Conservation (phyloP, 2,113 vertebrate species). For the Cathartes aura region DNA sequence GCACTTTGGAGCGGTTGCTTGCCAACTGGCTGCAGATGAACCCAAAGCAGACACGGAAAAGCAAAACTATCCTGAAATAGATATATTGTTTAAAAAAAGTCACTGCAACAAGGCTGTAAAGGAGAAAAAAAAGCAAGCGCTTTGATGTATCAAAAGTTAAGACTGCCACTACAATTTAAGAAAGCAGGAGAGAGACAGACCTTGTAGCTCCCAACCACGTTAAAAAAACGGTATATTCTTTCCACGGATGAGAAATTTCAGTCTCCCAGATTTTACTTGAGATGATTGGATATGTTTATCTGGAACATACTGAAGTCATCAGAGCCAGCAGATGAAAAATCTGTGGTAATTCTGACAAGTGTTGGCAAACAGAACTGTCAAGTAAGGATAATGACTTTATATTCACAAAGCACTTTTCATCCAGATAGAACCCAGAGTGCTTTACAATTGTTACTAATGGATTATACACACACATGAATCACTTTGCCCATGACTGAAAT, state of each 20-base stretch:
- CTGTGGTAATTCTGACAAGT: constrained; percentile 53
- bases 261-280: not conserved
- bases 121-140: not conserved
- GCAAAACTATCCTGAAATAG: not conserved
- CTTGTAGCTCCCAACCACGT: not conserved
- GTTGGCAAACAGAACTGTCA: constrained; percentile 30
- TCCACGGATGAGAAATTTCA: not conserved
- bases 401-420: constrained; percentile 6
- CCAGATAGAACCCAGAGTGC: not conserved
- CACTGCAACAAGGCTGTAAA: not conserved
- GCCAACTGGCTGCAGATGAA: constrained; percentile 47
- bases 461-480: constrained; percentile 61
- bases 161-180: not conserved
- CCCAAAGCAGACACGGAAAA: not conserved
- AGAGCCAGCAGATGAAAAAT: constrained; percentile 51
- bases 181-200: constrained; percentile 21
- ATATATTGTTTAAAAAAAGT: not conserved
- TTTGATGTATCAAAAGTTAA: not conserved
- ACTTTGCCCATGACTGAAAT: constrained; percentile 22
- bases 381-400: constrained; percentile 41
- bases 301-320: constrained; percentile 25
- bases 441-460: constrained; percentile 69
- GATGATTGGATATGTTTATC: not conserved
- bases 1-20: not conserved
- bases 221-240: not conserved